Conservation (phyloP, 1,140 invertebrate genomes). For the Eurosta solidaginis region DNA sequence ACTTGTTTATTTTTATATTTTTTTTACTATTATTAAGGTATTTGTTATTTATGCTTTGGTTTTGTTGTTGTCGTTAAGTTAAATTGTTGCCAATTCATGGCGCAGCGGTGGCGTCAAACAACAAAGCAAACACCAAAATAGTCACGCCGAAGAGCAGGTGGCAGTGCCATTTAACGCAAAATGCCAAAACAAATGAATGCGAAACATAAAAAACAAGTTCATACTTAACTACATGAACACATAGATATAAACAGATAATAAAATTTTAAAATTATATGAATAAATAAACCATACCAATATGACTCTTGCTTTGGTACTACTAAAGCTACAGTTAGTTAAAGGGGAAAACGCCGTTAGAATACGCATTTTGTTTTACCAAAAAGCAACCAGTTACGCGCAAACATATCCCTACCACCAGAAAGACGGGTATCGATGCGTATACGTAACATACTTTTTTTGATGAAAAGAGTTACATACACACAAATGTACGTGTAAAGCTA, state of each 20-base stretch:
- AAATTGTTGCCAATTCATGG: slow-evolving; percentile 19
- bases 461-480: too few species aligned
- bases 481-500: too few species aligned
- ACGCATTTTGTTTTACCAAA: too few species aligned
- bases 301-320: too few species aligned
- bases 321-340: too few species aligned
- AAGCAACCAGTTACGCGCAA: too few species aligned
- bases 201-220: background rate
- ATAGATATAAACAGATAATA: background rate
- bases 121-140: slow-evolving; percentile 9
- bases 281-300: too few species aligned
- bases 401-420: too few species aligned
- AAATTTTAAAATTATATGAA: background rate
- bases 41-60: background rate
- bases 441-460: too few species aligned
- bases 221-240: background rate
- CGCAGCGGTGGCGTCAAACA: slow-evolving; percentile 8
- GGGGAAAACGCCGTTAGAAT: too few species aligned
- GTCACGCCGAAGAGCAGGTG: slow-evolving; percentile 23
- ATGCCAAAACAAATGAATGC: slow-evolving; percentile 21
- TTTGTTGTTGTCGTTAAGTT: slow-evolving; percentile 3
- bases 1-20: background rate
- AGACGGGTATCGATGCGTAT: too few species aligned
- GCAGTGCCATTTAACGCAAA: slow-evolving; percentile 24
- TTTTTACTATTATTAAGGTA: background rate